Conservation (phyloP, 2,888 invertebrate genomes). For the Epicampocera succincta region DNA sequence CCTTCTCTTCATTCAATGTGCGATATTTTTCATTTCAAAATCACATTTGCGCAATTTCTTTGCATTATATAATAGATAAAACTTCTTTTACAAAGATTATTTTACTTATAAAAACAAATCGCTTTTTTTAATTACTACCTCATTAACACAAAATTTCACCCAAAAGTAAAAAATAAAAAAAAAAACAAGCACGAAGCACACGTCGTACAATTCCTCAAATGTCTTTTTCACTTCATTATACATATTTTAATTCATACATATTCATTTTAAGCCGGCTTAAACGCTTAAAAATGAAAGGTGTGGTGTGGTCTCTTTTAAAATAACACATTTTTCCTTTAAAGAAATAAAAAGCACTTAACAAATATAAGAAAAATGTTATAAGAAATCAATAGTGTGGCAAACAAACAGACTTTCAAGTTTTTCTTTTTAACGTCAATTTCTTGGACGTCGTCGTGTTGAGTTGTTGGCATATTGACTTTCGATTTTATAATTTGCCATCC, state of each 20-base stretch:
- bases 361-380: too few species aligned
- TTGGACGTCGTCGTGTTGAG: not conserved
- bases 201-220: conserved; percentile 21
- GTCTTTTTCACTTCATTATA: not conserved
- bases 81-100: not conserved
- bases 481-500: too few species aligned
- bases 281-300: conserved; percentile 7
- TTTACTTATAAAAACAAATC: too few species aligned
- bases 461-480: too few species aligned
- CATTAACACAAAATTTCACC: not conserved
- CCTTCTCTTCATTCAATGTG: too few species aligned
- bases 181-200: too few species aligned
- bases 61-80: not conserved
- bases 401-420: too few species aligned
- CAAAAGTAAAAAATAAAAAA: conserved; percentile 2
- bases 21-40: too few species aligned
- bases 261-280: conserved; percentile 7
- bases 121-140: conserved; percentile 28
- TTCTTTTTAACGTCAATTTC: too few species aligned
- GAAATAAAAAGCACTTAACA: too few species aligned
- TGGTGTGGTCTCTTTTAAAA: not conserved
- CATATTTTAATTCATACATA: conserved; percentile 9
- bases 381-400: not conserved
- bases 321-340: too few species aligned
- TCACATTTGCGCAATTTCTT: not conserved